Evolutionary conservation across 2,113 vertebrate genomes (phyloP).

Genomic region (Ahaetulla prasina): DNA sequence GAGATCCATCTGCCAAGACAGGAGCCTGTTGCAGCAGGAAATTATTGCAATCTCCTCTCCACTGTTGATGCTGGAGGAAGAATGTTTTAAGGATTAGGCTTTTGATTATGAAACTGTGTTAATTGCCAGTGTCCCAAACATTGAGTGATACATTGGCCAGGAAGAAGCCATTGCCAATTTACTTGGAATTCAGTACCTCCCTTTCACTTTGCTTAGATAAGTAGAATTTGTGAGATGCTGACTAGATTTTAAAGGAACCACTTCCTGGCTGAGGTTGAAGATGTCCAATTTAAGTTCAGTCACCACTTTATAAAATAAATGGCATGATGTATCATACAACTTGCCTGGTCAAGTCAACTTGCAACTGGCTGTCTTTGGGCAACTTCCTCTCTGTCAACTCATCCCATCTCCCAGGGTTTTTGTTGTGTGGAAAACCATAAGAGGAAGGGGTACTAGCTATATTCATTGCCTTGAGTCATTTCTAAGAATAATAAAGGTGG

Average conservation of each 20-base stretch:
- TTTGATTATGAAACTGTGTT: neutral
- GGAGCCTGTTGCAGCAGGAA: constrained; percentile 15
- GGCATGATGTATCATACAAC: neutral
- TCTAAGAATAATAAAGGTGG: too few relatives aligned
- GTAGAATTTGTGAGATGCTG: neutral
- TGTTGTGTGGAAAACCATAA: too few relatives aligned
- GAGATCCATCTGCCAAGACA: neutral
- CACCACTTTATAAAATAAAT: neutral
- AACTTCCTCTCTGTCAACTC: too few relatives aligned
- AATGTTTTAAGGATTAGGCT: constrained; percentile 1
- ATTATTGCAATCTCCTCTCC: constrained; percentile 17
- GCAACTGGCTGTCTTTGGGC: neutral
- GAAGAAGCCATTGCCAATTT: neutral
- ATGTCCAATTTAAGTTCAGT: neutral
- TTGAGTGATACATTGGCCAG: neutral
- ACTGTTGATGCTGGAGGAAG: neutral
- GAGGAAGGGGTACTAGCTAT: too few relatives aligned
- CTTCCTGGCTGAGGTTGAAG: neutral
- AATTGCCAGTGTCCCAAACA: constrained; percentile 3
- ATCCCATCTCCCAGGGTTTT: too few relatives aligned
- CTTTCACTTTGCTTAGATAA: neutral
- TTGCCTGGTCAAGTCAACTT: neutral
- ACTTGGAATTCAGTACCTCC: neutral
- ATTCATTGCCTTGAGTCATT: too few relatives aligned
- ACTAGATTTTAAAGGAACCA: neutral